These are phyloP conservation scores for Eolophus roseicapilla DNA, from an alignment of 2,113 vertebrate genomes.

Conservation along the genomic window DNA sequence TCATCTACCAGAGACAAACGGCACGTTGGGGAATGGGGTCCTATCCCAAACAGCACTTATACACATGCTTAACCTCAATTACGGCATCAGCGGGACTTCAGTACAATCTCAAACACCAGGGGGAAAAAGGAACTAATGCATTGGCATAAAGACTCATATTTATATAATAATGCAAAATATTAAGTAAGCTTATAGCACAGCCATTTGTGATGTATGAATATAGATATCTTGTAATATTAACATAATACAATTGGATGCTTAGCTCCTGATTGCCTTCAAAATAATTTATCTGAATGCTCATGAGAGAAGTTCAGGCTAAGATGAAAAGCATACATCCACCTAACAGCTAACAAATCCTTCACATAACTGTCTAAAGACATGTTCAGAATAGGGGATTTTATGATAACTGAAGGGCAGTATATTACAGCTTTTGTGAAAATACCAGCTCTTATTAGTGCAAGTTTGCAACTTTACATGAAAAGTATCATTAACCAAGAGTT, in stretches of 20 bases:
- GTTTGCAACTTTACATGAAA: not conserved
- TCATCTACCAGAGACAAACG: not conserved
- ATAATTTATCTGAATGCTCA: constrained; percentile 54
- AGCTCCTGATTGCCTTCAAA: constrained; percentile 12
- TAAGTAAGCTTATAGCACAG: not conserved
- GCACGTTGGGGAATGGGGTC: not conserved
- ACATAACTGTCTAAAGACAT: not conserved
- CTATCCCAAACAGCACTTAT: constrained; percentile 28
- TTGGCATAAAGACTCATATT: not conserved
- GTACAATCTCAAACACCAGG: not conserved
- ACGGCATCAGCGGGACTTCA: not conserved
- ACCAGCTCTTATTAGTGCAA: not conserved
- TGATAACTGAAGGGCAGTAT: not conserved
- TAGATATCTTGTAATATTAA: constrained; percentile 12
- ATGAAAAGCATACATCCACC: constrained; percentile 52
- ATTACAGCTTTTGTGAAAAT: not conserved
- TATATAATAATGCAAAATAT: constrained; percentile 39
- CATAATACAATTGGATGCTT: constrained; percentile 17
- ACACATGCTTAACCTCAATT: constrained; percentile 36
- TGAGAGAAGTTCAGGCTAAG: constrained; percentile 36
- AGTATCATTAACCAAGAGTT: not conserved
- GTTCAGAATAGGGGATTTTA: constrained; percentile 23
- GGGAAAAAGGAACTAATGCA: not conserved
- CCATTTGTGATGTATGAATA: not conserved
- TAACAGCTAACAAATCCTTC: constrained; percentile 47